phyloP scores from a whole-genome alignment of 2,888 invertebrate genomes.

The Lasioglossum lativentre region DNA sequence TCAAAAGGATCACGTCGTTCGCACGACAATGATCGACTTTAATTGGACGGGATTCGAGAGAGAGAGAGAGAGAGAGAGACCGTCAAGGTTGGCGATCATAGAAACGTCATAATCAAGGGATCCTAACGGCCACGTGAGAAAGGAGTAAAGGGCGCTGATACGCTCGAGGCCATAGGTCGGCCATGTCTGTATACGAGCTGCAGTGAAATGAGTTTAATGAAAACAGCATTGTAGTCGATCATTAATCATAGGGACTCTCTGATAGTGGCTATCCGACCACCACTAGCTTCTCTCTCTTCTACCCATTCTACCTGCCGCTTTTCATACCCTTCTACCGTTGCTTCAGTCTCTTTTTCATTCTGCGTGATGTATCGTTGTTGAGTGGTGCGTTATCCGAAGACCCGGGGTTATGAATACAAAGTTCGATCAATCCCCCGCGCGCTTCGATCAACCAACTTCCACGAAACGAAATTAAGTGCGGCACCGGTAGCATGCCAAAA shows the following conservation, averaged over 20 bases:
- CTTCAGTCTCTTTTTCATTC: conserved; percentile 70
- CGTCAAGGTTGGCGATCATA: conserved; percentile 72
- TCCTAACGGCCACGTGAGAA: conserved; percentile 71
- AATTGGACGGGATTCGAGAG: conserved; percentile 63
- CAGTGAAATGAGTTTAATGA: conserved; percentile 84
- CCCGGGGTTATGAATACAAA: conserved; percentile 77
- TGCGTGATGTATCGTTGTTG: conserved; percentile 80
- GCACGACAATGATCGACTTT: conserved; percentile 70
- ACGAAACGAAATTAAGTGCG: conserved; percentile 48
- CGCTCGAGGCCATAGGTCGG: conserved; percentile 69
- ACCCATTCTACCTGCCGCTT: conserved; percentile 54
- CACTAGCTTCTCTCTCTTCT: conserved; percentile 64
- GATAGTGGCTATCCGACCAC: conserved; percentile 82
- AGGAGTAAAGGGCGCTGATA: conserved; percentile 74
- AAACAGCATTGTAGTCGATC: conserved; percentile 84
- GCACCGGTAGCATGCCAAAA: conserved; percentile 7
- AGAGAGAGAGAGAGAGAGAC: conserved; percentile 3
- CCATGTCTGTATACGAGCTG: conserved; percentile 74
- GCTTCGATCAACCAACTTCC: conserved; percentile 57
- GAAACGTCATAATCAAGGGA: conserved; percentile 80
- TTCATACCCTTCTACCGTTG: conserved; percentile 65
- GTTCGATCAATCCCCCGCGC: conserved; percentile 72
- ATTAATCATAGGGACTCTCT: conserved; percentile 83
- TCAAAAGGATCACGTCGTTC: conserved; percentile 54
- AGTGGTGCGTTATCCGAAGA: conserved; percentile 74